Evolutionary conservation across 2,113 vertebrate genomes (phyloP).

Genomic region (Aphyosemion australe): DNA sequence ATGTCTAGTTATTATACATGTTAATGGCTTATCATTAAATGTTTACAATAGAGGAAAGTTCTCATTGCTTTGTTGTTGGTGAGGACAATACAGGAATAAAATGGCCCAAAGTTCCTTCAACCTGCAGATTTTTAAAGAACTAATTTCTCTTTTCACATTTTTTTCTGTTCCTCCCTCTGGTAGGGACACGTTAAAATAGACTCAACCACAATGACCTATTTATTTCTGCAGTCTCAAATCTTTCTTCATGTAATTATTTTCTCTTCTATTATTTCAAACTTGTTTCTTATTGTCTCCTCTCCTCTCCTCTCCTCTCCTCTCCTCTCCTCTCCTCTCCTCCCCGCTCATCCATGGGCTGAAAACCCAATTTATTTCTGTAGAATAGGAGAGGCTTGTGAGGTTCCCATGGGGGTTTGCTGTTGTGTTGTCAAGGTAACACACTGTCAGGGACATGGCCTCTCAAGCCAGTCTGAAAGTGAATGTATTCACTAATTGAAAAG

Average conservation of each 20-base stretch:
- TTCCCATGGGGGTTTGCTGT: slow-evolving; percentile 1
- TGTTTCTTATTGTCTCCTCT: background rate
- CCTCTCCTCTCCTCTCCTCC: no score
- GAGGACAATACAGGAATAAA: no score
- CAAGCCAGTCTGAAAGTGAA: slow-evolving; percentile 11
- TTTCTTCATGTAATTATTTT: background rate
- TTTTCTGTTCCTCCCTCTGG: no score
- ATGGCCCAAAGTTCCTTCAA: no score
- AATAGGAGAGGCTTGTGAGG: slow-evolving; percentile 15
- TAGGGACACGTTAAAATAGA: no score
- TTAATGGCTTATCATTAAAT: no score
- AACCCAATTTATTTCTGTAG: slow-evolving; percentile 48
- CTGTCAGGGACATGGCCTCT: slow-evolving; percentile 37
- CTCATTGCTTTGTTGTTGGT: no score
- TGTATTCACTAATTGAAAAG: slow-evolving; percentile 41
- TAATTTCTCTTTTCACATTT: no score
- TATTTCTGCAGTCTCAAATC: background rate
- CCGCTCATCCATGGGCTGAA: slow-evolving; percentile 37
- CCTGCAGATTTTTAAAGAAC: no score
- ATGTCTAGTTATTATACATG: no score
- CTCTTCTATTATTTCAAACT: background rate
- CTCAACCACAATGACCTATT: no score
- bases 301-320: background rate
- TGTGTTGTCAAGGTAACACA: slow-evolving; percentile 45
- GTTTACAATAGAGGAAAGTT: no score